Evolutionary conservation across 1,140 invertebrate genomes (phyloP), one percentile per base, ranked within the genome.

Genomic region (Chionoecetes opilio): DNA sequence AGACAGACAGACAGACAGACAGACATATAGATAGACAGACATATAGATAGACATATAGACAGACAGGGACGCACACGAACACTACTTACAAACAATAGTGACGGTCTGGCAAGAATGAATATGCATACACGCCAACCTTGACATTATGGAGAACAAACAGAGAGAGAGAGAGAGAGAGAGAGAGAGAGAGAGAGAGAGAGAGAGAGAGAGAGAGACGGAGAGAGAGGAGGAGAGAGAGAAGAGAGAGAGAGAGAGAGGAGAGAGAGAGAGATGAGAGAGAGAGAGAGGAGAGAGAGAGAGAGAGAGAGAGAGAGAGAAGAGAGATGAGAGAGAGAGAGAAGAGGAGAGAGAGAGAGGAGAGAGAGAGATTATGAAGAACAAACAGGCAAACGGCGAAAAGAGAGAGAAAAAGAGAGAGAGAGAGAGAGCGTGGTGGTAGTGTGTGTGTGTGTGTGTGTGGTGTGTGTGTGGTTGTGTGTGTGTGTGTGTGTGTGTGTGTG

Each of bases 261-360:
- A 6, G 84, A 82, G 34, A 29, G 31, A 29, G 11, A 29, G 75
- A 63, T n/a, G n/a, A n/a, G n/a, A n/a, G n/a, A n/a, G n/a, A n/a
- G n/a, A n/a, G n/a, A n/a, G n/a, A n/a, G n/a, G n/a, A 35, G 41
- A 31, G 14, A 31, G 9, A 17, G 26, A 31, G 5, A 38, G 2
- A 9, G 29, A 3, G 63, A 21, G 9, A 35, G 86, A 93, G 17
- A 14, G 32, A 35, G 63, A 63, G 11, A 17, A 34, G 53, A 38
- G n/a, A n/a, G n/a, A n/a, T n/a, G n/a, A n/a, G n/a, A n/a, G n/a
- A n/a, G n/a, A n/a, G n/a, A n/a, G n/a, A 11, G 38, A 37, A 82
- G 91, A 93, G 95, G 29, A 8, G 91, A 14, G n/a, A 88, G 96
- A 38, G 34, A 95, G 14, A 85, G n/a, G 35, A 29, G 85, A 46